phyloP scores from a whole-genome alignment of 2,797 vertebrate genomes.

The Arctocebus calabarensis region DNA sequence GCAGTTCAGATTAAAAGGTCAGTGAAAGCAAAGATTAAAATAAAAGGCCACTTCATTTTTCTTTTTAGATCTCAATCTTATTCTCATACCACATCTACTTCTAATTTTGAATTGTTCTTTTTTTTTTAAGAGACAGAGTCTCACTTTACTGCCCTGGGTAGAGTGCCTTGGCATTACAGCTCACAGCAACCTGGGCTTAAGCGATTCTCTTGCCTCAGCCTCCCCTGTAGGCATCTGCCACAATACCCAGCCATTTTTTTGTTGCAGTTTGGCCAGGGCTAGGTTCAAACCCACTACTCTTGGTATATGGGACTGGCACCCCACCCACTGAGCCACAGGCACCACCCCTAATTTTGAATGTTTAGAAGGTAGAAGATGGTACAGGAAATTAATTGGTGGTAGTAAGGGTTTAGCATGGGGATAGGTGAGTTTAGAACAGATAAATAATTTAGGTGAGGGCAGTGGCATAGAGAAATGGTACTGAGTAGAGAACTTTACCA shows the following conservation, averaged over 20 bases:
- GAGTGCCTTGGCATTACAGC: too few species aligned
- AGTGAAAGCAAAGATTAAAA: constrained; percentile 29
- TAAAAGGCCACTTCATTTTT: background rate
- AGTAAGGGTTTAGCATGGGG: background rate
- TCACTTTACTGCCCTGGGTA: too few species aligned
- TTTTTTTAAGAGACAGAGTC: too few species aligned
- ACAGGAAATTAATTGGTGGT: background rate
- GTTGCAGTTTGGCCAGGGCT: too few species aligned
- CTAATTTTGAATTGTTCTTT: background rate
- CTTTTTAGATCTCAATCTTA: background rate
- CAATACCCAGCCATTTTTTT: too few species aligned
- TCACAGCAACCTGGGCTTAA: too few species aligned
- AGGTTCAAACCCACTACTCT: too few species aligned
- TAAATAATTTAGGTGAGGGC: background rate
- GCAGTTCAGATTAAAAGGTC: constrained; percentile 34
- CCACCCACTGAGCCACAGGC: too few species aligned
- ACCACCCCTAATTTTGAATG: background rate
- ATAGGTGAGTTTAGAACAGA: background rate
- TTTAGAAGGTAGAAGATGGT: background rate
- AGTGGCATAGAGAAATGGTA: background rate
- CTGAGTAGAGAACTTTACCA: background rate
- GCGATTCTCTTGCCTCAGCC: too few species aligned
- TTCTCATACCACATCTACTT: background rate
- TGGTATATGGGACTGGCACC: too few species aligned
- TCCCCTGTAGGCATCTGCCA: too few species aligned